phyloP scores from a whole-genome alignment of 2,113 vertebrate genomes.

The Brienomyrus longianalis region DNA sequence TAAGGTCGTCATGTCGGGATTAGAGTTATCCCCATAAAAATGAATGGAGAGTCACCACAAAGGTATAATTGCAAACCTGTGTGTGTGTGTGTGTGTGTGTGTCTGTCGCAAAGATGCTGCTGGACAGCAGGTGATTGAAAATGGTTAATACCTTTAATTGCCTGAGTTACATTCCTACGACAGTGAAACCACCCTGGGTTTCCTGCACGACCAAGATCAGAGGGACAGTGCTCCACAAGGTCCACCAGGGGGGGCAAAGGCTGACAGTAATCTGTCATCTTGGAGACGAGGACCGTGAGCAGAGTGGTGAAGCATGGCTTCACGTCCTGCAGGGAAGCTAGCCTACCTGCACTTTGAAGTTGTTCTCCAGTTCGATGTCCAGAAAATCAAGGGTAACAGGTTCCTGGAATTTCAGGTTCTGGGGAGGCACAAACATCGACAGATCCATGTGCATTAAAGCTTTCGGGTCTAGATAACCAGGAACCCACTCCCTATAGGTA shows the following conservation, averaged over 20 bases:
- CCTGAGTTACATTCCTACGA: neutral
- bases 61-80: too few relatives aligned
- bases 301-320: neutral
- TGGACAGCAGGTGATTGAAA: neutral
- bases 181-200: neutral
- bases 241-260: neutral
- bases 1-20: too few relatives aligned
- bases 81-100: neutral
- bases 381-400: slow-evolving; percentile 76
- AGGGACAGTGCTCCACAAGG: neutral
- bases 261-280: neutral
- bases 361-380: slow-evolving; percentile 73
- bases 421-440: slow-evolving; percentile 34
- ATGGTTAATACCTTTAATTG: neutral
- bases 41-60: too few relatives aligned
- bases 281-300: neutral
- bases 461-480: neutral
- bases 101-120: neutral
- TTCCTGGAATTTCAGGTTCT: slow-evolving; percentile 79
- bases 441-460: neutral
- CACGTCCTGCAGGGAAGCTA: neutral
- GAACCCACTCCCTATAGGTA: neutral
- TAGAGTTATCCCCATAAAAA: too few relatives aligned
- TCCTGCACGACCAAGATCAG: neutral
- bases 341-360: slow-evolving; percentile 72